Base-by-base conservation (phyloP, 2,113 vertebrate species). In the Panurus biarmicus region DNA sequence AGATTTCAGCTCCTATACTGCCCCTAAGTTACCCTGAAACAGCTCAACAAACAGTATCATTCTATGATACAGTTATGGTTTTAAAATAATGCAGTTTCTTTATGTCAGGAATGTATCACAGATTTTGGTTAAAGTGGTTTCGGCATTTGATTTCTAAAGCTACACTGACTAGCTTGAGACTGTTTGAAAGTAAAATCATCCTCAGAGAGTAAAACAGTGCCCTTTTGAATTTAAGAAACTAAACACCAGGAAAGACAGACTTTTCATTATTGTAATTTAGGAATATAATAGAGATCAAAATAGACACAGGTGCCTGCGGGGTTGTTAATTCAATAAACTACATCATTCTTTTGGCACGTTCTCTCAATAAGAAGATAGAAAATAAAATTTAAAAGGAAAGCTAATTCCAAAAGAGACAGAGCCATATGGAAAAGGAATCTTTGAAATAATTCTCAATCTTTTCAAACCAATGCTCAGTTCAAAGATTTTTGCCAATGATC, bases 101-200 rank as follows among this genome's bases (percentile, higher is more conserved):
- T 58, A 83, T 60, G 67, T 42, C 45, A 90, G 9, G 36, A 51
- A 79, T 42, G 3, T 73, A 58, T 88, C 71, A 90, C 8, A 73
- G 58, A 79, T 66, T 85, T 91, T 83, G 62, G 54, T 73, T 73
- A 45, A 91, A 87, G 72, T 79, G 40, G n/a, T 66, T 85, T 83
- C 80, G 75, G 50, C 67, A 83, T 87, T 87, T 79, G 64, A 85
- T 89, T 92, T 83, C 83, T 93, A 80, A 93, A 90, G 56, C 47
- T 84, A 28, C 45, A 26, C 40, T 64, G 50, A 90, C 38, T 78
- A 69, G 42, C 45, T 81, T 85, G 33, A 90, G 62, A 85, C n/a
- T 44, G 14, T 36, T 38, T 83, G 74, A 81, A 23, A 89, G 35
- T 42, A 90, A 93, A 94, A 92, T 17, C n/a, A 67, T 84, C 50